These are phyloP conservation scores for Eupelmus urozonus DNA, from an alignment of 2,888 invertebrate species.

Conservation along the genomic window DNA sequence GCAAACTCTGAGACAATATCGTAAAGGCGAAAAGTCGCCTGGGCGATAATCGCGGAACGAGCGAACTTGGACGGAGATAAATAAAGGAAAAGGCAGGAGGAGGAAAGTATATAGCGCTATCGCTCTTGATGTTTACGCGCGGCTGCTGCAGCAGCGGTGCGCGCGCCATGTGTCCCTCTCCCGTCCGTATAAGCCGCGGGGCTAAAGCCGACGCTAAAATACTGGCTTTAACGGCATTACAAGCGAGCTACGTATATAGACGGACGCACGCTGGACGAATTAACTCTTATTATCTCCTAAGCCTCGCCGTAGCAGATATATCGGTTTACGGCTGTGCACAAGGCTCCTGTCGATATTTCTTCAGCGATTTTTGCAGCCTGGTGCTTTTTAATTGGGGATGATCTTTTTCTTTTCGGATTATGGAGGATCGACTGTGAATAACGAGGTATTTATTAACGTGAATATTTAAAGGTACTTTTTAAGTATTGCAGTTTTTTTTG, in stretches of 20 bases:
- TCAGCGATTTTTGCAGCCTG: no score
- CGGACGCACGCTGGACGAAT: constrained; percentile 21
- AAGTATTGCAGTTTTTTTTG: no score
- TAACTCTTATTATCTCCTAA: constrained; percentile 18
- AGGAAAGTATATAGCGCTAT: neutral
- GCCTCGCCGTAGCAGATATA: neutral
- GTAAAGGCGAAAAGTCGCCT: no score
- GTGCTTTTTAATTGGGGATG: no score
- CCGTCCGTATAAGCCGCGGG: neutral
- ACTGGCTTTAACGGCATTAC: constrained; percentile 27
- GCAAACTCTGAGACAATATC: no score
- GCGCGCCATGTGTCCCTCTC: neutral
- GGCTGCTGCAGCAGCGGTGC: neutral
- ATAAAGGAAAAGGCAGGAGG: neutral
- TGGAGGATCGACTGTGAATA: no score
- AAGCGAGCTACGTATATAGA: neutral
- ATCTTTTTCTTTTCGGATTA: no score
- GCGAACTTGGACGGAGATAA: no score
- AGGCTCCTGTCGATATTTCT: neutral
- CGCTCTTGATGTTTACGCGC: constrained; percentile 11
- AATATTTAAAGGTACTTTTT: no score
- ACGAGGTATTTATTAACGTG: no score
- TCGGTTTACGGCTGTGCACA: neutral
- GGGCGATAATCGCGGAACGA: no score
- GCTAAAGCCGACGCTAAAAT: constrained; percentile 25